Evolutionary conservation across 2,113 vertebrate species (phyloP).

Genomic region (Arothron firmamentum): DNA sequence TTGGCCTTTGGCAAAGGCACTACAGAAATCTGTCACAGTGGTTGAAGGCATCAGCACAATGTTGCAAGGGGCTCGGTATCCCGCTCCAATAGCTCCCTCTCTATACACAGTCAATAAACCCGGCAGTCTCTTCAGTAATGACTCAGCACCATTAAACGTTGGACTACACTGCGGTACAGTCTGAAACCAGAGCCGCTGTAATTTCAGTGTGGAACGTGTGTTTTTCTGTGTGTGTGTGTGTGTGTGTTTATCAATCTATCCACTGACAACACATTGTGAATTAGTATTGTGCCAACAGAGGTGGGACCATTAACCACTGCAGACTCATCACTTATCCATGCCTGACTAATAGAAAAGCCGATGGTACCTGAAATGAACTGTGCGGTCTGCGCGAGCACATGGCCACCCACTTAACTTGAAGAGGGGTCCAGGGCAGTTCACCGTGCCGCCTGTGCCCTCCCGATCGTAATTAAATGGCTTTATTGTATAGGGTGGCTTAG

Average conservation of each 20-base stretch:
- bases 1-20: no score
- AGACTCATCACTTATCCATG: conserved; percentile 46
- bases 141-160: conserved; percentile 7
- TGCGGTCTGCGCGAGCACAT: conserved; percentile 21
- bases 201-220: neutral
- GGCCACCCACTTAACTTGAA: conserved; percentile 35
- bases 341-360: conserved; percentile 14
- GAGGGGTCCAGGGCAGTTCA: neutral
- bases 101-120: no score
- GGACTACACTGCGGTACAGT: neutral
- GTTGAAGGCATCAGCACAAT: no score
- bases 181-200: no score
- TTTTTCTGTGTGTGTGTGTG: conserved; percentile 6
- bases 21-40: no score
- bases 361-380: conserved; percentile 31
- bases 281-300: conserved; percentile 20
- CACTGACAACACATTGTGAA: conserved; percentile 1
- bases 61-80: no score
- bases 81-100: no score
- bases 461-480: conserved; percentile 26
- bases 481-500: conserved; percentile 8
- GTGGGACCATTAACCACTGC: conserved; percentile 27
- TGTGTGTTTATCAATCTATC: neutral
- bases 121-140: neutral
- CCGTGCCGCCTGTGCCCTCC: conserved; percentile 4